These are phyloP conservation scores for Typhlichthys subterraneus DNA, from an alignment of 2,797 vertebrate species.

Conservation along the genomic window DNA sequence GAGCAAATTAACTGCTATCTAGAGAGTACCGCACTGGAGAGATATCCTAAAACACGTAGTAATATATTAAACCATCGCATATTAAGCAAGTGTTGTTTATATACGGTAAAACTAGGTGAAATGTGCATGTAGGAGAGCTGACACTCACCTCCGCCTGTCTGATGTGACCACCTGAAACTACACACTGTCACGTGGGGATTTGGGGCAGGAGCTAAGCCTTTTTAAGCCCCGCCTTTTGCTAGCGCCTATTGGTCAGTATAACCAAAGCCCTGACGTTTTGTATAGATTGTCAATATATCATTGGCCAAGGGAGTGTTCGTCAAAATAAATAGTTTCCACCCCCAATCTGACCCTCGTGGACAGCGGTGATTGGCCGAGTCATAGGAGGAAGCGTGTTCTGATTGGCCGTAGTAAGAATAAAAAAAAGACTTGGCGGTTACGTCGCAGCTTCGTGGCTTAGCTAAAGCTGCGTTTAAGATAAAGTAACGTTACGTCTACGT, in stretches of 20 bases:
- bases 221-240: slow-evolving; percentile 12
- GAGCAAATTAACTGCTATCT: too few species aligned
- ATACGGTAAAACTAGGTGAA: background rate
- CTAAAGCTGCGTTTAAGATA: too few species aligned
- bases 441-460: background rate
- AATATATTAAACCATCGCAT: too few species aligned
- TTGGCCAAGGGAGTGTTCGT: slow-evolving; percentile 52
- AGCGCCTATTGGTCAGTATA: slow-evolving; percentile 55
- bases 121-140: slow-evolving; percentile 15
- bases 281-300: slow-evolving; percentile 42
- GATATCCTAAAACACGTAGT: too few species aligned
- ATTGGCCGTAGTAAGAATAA: slow-evolving; percentile 59
- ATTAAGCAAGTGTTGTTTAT: too few species aligned
- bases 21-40: too few species aligned
- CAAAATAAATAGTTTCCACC: slow-evolving; percentile 35
- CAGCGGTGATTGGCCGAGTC: slow-evolving; percentile 70
- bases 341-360: slow-evolving; percentile 79
- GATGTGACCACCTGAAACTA: slow-evolving; percentile 75
- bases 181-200: slow-evolving; percentile 74
- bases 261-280: slow-evolving; percentile 20
- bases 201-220: slow-evolving; percentile 15
- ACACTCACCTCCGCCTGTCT: slow-evolving; percentile 73
- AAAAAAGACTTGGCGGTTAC: background rate
- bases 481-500: too few species aligned
- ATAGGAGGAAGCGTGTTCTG: slow-evolving; percentile 42